Percentiles rank a stretch among this genome's conserved stretches.
These are phyloP conservation scores for Hyperoodon ampullatus DNA, from an alignment of 2,113 vertebrate genomes.

Conservation along the genomic window DNA sequence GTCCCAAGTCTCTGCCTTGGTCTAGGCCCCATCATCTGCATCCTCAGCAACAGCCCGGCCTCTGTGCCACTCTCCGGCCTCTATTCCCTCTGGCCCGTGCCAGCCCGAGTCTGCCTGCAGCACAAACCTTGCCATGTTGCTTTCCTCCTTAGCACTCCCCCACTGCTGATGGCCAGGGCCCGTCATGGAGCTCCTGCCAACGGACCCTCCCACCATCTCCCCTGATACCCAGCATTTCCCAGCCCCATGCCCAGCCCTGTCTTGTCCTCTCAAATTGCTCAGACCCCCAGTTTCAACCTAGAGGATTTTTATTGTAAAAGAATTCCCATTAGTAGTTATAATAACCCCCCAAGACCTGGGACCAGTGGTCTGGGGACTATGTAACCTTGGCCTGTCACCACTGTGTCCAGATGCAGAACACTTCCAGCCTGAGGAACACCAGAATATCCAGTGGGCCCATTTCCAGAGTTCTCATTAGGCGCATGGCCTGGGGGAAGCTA, in stretches of 20 bases:
- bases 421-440: neutral
- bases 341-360: neutral
- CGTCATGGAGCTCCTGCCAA: neutral
- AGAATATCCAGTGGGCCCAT: too few species aligned
- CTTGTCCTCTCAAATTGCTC: neutral
- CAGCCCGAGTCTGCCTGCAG: neutral
- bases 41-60: neutral
- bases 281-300: neutral
- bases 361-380: neutral
- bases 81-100: neutral
- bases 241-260: neutral
- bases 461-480: too few species aligned
- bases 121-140: rapidly evolving
- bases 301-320: neutral
- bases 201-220: rapidly evolving
- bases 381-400: neutral
- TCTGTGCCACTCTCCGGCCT: neutral
- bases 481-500: neutral
- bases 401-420: neutral
- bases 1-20: neutral
- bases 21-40: neutral
- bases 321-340: neutral
- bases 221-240: neutral
- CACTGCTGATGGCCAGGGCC: neutral
- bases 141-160: neutral